Percentiles rank a stretch among this genome's conserved stretches.
Conservation (phyloP, 2,888 invertebrate genomes). For the Anthrax anthrax region DNA sequence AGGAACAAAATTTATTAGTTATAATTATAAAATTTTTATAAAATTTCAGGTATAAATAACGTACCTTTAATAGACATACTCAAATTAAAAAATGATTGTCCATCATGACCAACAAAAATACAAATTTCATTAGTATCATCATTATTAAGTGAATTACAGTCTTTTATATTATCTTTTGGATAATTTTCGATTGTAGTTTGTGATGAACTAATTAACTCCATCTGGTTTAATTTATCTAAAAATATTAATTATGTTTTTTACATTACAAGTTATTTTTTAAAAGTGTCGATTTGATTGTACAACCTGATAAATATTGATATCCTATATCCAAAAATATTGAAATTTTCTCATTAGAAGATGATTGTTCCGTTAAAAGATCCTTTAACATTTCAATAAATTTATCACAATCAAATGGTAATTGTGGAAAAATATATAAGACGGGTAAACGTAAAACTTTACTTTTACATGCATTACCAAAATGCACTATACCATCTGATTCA, state of each 20-base stretch:
- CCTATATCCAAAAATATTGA: conserved; percentile 53
- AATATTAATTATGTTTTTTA: not conserved
- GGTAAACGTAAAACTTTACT: conserved; percentile 61
- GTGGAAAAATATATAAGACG: conserved; percentile 57
- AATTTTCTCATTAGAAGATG: conserved; percentile 9
- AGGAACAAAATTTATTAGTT: not conserved
- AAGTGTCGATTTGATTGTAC: too few species aligned
- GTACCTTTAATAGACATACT: conserved; percentile 40
- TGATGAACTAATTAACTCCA: not conserved
- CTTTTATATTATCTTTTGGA: conserved; percentile 16
- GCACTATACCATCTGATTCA: conserved; percentile 69
- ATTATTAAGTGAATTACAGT: conserved; percentile 1
- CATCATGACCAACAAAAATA: conserved; percentile 51
- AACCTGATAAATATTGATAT: conserved; percentile 47
- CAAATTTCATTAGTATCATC: conserved; percentile 37
- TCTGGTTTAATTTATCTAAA: not conserved
- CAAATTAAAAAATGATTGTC: conserved; percentile 48
- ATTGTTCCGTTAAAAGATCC: conserved; percentile 1
- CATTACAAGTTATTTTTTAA: too few species aligned
- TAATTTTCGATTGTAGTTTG: conserved; percentile 16
- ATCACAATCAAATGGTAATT: conserved; percentile 41
- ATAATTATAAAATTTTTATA: not conserved
- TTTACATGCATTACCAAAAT: conserved; percentile 83
- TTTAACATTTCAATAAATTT: conserved; percentile 26
- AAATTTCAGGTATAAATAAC: not conserved